Conservation (phyloP, 2,797 vertebrate species). For the Megaceryle alcyon region DNA sequence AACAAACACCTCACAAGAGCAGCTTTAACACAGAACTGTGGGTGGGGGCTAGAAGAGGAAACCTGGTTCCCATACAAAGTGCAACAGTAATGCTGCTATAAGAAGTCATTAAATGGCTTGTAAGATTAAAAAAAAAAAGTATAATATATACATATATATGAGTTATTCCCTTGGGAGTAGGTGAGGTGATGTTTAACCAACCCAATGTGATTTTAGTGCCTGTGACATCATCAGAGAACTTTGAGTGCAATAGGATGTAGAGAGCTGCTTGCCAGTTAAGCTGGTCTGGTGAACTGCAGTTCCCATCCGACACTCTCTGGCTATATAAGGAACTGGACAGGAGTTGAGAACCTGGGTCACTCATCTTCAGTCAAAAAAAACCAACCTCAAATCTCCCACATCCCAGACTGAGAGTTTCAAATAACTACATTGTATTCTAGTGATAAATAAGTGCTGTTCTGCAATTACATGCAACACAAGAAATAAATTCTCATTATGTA, state of each 20-base stretch:
- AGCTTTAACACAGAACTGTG: not conserved
- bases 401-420: not conserved
- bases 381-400: not conserved
- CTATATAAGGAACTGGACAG: accelerated
- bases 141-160: no score
- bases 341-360: not conserved
- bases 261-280: not conserved
- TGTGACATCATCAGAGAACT: accelerated
- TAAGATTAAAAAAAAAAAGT: not conserved
- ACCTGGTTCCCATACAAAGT: accelerated
- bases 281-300: accelerated
- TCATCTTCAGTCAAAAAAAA: not conserved
- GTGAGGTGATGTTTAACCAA: not conserved
- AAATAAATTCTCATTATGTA: not conserved
- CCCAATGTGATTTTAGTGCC: not conserved
- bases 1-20: not conserved
- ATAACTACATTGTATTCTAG: not conserved
- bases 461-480: not conserved
- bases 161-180: not conserved
- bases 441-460: not conserved
- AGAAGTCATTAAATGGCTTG: not conserved
- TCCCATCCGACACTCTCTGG: not conserved
- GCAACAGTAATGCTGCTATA: accelerated
- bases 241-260: accelerated
- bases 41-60: not conserved